Conservation (phyloP, 1,140 invertebrate species). For the Adelges cooleyi region DNA sequence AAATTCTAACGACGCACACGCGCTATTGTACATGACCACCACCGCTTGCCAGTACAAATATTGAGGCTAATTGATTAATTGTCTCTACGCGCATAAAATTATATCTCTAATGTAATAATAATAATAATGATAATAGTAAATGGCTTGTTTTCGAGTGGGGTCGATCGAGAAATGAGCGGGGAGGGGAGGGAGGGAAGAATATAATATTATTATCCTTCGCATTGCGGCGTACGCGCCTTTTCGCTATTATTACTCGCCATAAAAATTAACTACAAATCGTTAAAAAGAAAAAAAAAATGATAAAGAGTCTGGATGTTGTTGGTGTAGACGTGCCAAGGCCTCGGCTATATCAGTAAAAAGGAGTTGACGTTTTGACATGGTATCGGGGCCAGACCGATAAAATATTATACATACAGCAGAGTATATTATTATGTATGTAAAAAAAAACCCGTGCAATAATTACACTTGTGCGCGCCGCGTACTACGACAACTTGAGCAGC, state of each 20-base stretch:
- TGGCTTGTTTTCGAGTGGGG: neutral
- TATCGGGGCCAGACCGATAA: slow-evolving; percentile 21
- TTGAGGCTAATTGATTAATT: slow-evolving; percentile 1
- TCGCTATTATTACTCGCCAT: slow-evolving; percentile 12
- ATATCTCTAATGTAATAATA: too few relatives aligned
- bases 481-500: neutral
- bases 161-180: too few relatives aligned
- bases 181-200: too few relatives aligned
- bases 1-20: too few relatives aligned
- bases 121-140: neutral
- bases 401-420: too few relatives aligned
- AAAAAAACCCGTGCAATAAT: neutral
- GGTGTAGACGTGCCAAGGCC: slow-evolving; percentile 19
- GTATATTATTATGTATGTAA: too few relatives aligned
- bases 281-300: slow-evolving; percentile 27
- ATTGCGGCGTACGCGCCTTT: neutral
- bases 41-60: neutral
- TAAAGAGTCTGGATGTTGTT: slow-evolving; percentile 15
- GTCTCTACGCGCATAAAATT: neutral
- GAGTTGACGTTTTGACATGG: slow-evolving; percentile 26
- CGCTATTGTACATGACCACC: too few relatives aligned
- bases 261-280: slow-evolving; percentile 24
- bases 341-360: slow-evolving; percentile 11
- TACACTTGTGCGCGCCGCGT: too few relatives aligned
- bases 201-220: neutral